These are phyloP conservation scores for Whitmania pigra DNA, from an alignment of 1,140 invertebrate species.

Conservation along the genomic window DNA sequence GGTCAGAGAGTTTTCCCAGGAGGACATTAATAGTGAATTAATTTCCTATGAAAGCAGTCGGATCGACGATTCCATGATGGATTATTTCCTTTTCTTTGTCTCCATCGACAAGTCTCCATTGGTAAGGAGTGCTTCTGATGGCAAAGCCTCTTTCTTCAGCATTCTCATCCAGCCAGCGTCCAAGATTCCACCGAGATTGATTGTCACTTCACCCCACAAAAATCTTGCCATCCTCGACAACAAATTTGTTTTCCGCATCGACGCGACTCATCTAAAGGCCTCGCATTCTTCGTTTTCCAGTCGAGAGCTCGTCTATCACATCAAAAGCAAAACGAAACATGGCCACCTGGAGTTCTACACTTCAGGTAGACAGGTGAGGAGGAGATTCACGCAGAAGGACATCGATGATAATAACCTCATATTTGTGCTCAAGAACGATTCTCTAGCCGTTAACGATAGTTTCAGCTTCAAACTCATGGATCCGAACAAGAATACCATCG, in stretches of 20 bases:
- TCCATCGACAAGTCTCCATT: constrained; percentile 26
- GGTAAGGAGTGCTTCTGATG: constrained; percentile 20
- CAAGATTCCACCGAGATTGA: not conserved
- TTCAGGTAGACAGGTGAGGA: constrained; percentile 26
- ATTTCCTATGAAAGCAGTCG: constrained; percentile 35
- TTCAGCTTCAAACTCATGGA: constrained; percentile 37
- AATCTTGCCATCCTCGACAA: not conserved
- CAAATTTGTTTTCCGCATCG: constrained; percentile 33
- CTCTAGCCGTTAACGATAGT: constrained; percentile 33
- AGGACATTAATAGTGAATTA: constrained; percentile 34
- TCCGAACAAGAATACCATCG: constrained; percentile 18
- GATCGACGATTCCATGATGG: constrained; percentile 31
- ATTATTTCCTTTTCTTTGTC: constrained; percentile 38
- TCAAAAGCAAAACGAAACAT: constrained; percentile 31
- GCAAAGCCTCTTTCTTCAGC: constrained; percentile 33
- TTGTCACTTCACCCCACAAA: not conserved
- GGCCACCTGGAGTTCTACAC: constrained; percentile 36
- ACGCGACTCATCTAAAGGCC: constrained; percentile 31
- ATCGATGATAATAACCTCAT: constrained; percentile 58
- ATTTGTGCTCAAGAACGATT: constrained; percentile 35
- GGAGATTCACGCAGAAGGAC: constrained; percentile 50
- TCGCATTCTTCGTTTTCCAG: constrained; percentile 31
- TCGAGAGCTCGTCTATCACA: constrained; percentile 33
- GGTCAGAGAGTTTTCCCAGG: constrained; percentile 34
- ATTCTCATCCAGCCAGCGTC: constrained; percentile 30